phyloP scores from a whole-genome alignment of 2,797 vertebrate genomes.

The Cyprinodon diabolis region DNA sequence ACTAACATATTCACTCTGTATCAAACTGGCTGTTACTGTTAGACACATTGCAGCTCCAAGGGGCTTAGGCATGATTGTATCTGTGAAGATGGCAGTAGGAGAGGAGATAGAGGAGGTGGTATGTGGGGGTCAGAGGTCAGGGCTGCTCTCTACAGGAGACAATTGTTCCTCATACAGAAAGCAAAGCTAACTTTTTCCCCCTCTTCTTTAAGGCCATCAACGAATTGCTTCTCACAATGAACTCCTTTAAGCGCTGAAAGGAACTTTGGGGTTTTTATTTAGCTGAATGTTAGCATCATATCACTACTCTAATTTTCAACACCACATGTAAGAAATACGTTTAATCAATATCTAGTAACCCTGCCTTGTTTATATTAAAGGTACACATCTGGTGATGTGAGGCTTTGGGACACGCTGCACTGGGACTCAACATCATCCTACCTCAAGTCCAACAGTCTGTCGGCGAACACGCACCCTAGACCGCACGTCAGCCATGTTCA shows the following conservation, averaged over 20 bases:
- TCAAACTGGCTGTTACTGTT: conserved; percentile 46
- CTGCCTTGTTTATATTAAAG: conserved; percentile 68
- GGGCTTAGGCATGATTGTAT: conserved; percentile 56
- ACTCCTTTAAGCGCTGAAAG: not conserved
- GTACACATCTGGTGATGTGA: conserved; percentile 93
- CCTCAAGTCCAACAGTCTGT: conserved; percentile 80
- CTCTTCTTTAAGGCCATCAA: not conserved
- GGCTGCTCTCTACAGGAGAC: conserved; percentile 4
- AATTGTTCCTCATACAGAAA: not conserved
- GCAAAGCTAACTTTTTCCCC: not conserved
- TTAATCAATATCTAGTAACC: conserved; percentile 5
- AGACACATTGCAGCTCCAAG: conserved; percentile 53
- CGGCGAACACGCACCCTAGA: conserved; percentile 74
- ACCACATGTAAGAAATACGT: conserved; percentile 29
- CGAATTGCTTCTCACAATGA: not conserved
- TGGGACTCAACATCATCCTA: conserved; percentile 88
- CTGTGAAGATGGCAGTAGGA: conserved; percentile 52
- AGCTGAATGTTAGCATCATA: conserved; percentile 13
- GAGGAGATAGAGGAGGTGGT: conserved; percentile 4
- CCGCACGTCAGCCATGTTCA: conserved; percentile 87
- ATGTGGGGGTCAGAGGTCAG: conserved; percentile 13
- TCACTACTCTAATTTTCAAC: conserved; percentile 40
- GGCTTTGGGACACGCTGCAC: conserved; percentile 93
- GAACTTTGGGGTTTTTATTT: not conserved
- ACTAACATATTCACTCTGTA: conserved; percentile 31